phyloP scores from a whole-genome alignment of 2,113 vertebrate genomes.

The Loxodonta africana region DNA sequence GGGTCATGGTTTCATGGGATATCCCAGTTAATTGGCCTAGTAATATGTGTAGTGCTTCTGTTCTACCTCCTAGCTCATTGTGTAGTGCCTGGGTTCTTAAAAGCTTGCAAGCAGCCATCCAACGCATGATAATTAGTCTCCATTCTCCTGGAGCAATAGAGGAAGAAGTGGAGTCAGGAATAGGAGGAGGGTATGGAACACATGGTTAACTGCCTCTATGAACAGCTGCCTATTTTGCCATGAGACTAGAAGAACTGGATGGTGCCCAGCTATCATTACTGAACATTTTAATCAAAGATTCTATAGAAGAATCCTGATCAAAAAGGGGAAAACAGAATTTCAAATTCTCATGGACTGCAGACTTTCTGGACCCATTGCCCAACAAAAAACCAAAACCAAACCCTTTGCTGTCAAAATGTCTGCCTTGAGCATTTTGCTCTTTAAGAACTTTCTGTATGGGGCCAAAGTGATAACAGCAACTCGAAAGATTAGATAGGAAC shows the following conservation, averaged over 20 bases:
- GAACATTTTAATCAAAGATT: neutral
- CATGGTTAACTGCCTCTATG: neutral
- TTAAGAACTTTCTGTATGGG: neutral
- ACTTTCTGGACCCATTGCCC: neutral
- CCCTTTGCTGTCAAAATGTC: neutral
- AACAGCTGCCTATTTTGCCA: neutral
- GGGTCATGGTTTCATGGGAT: neutral
- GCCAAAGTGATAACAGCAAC: neutral
- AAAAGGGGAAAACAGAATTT: neutral
- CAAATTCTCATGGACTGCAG: neutral
- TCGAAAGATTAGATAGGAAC: neutral
- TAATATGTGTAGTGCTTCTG: neutral
- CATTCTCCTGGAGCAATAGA: neutral
- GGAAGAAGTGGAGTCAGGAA: neutral
- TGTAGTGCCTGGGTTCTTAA: neutral
- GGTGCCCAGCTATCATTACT: neutral
- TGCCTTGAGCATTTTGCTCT: neutral
- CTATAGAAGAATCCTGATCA: neutral
- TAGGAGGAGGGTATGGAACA: neutral
- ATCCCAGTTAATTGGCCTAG: neutral
- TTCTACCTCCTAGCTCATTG: neutral
- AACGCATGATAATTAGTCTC: neutral
- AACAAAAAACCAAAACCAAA: too few species aligned
- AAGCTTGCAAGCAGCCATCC: neutral
- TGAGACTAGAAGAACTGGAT: neutral